A percentile compares a stretch with the other conserved stretches of the same genome.
phyloP scores from a whole-genome alignment of 2,113 vertebrate genomes.

The Lasiurus cinereus region DNA sequence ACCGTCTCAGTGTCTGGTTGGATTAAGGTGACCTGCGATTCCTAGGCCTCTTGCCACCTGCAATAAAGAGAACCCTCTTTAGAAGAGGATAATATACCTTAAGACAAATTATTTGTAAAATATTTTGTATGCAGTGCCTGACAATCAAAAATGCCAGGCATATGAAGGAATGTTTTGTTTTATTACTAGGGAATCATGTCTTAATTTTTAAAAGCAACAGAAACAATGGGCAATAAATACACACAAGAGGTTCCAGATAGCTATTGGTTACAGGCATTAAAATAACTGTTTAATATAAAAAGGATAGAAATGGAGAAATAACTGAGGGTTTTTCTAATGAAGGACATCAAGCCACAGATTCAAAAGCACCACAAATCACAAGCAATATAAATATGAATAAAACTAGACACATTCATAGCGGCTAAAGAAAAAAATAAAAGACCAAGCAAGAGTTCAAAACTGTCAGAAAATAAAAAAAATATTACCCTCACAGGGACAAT shows the following conservation, averaged over 20 bases:
- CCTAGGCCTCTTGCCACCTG: not conserved
- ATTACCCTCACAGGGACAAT: not conserved
- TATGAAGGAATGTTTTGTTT: not conserved
- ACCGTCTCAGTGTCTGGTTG: not conserved
- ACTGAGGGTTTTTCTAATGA: not conserved
- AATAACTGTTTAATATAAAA: not conserved
- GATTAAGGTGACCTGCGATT: not conserved
- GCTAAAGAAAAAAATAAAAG: not conserved
- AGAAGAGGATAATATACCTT: not conserved
- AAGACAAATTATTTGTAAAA: not conserved
- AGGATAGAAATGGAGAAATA: not conserved
- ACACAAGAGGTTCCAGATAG: not conserved
- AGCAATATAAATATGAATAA: not conserved
- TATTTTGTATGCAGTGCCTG: not conserved
- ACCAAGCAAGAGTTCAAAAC: not conserved
- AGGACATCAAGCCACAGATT: constrained; percentile 4
- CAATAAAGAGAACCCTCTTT: not conserved
- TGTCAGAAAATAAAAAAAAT: not conserved
- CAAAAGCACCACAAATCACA: not conserved
- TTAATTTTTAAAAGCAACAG: not conserved
- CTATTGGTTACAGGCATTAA: not conserved
- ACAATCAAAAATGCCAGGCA: not conserved
- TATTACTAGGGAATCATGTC: too few species aligned
- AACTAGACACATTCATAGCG: not conserved
- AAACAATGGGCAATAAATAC: not conserved